Evolutionary conservation across 53 echinoderm and acorn worm species (phyloP).

Genomic region (Luidia sarsii): DNA sequence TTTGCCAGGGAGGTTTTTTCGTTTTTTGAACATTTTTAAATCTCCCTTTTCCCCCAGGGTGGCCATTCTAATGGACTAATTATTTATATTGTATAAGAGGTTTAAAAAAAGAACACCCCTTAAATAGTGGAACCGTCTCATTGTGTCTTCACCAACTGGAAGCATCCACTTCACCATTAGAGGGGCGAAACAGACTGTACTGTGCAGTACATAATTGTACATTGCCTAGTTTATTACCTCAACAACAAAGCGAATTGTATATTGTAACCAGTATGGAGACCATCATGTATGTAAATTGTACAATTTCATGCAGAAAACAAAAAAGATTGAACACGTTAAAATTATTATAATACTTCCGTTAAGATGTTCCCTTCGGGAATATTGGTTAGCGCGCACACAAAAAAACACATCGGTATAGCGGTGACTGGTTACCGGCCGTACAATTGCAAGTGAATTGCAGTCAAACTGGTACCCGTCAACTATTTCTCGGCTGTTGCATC

Average conservation of each 20-base stretch:
- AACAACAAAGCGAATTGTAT: slow-evolving; percentile 14
- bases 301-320: slow-evolving; percentile 35
- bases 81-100: slow-evolving; percentile 26
- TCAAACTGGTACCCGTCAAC: no score
- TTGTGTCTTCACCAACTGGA: slow-evolving; percentile 6
- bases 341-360: no score
- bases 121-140: slow-evolving; percentile 19
- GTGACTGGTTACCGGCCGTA: no score
- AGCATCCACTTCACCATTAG: slow-evolving; percentile 21
- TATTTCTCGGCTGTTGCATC: no score
- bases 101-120: background rate
- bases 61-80: slow-evolving; percentile 18
- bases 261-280: slow-evolving; percentile 17
- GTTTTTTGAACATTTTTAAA: background rate
- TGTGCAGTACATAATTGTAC: slow-evolving; percentile 42
- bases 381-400: no score
- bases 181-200: slow-evolving; percentile 1
- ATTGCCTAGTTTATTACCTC: slow-evolving; percentile 44
- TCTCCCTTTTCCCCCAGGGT: background rate
- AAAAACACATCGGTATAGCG: no score
- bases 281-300: slow-evolving; percentile 41
- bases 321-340: no score
- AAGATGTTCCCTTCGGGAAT: no score
- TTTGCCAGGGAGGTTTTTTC: background rate
- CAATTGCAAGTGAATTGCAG: no score